These are phyloP conservation scores for Venusia cambrica DNA, from an alignment of 2,888 invertebrate species.

Conservation along the genomic window DNA sequence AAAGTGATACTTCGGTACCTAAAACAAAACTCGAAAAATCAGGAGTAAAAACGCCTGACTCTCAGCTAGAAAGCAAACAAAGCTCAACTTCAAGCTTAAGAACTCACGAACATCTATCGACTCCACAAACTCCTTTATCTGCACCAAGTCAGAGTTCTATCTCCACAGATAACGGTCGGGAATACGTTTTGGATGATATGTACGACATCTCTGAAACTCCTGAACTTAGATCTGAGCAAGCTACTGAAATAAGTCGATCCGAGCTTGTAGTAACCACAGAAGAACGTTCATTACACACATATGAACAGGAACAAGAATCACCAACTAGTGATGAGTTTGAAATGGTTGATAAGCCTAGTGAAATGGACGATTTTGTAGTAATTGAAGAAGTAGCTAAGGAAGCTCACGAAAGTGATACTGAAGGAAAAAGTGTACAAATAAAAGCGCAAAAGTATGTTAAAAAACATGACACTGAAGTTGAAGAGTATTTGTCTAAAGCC, in stretches of 20 bases:
- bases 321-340: slow-evolving; percentile 93
- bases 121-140: slow-evolving; percentile 82
- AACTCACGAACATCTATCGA: slow-evolving; percentile 76
- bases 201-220: slow-evolving; percentile 82
- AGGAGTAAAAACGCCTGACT: slow-evolving; percentile 62
- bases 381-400: slow-evolving; percentile 94
- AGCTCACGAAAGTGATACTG: slow-evolving; percentile 90
- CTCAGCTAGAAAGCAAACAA: slow-evolving; percentile 73
- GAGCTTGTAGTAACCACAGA: slow-evolving; percentile 83
- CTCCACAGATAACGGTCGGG: slow-evolving; percentile 83
- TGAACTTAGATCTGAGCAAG: slow-evolving; percentile 75
- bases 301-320: slow-evolving; percentile 84
- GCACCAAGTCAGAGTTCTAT: slow-evolving; percentile 84
- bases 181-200: slow-evolving; percentile 82
- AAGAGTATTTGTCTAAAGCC: slow-evolving; percentile 85
- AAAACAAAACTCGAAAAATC: slow-evolving; percentile 71
- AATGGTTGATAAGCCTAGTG: slow-evolving; percentile 91
- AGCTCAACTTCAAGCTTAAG: slow-evolving; percentile 82
- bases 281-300: slow-evolving; percentile 77
- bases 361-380: slow-evolving; percentile 93
- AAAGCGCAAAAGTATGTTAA: slow-evolving; percentile 74
- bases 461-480: slow-evolving; percentile 86
- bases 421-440: slow-evolving; percentile 90
- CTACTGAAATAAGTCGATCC: slow-evolving; percentile 72
- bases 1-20: slow-evolving; percentile 75